Percentiles rank a stretch among this genome's conserved stretches.
Conservation (phyloP, 64 coral and sea anemone genomes). For the Stylophora pistillata region DNA sequence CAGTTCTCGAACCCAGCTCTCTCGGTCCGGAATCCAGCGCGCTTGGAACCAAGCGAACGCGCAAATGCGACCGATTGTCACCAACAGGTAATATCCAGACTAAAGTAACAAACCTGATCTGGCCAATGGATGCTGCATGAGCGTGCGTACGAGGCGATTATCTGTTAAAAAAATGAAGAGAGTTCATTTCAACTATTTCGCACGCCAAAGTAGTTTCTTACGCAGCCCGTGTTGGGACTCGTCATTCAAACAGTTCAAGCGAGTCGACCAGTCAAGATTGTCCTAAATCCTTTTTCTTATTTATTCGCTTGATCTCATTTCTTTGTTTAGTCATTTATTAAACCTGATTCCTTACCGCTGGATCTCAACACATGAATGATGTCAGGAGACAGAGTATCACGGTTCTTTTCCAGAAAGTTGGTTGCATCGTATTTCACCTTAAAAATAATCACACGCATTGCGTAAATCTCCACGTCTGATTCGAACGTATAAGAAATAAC, state of each 20-base stretch:
- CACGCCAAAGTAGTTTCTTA: too few species aligned
- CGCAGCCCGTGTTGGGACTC: too few species aligned
- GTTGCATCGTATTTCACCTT: conserved; percentile 95
- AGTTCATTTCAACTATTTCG: background rate
- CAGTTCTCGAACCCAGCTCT: too few species aligned
- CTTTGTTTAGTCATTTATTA: background rate
- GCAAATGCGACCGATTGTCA: too few species aligned
- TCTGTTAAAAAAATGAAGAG: conserved; percentile 55
- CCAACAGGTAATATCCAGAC: background rate
- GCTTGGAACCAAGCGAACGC: too few species aligned
- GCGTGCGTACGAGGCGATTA: conserved; percentile 77
- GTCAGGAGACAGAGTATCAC: conserved; percentile 90
- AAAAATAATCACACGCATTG: background rate
- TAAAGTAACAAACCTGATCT: conserved; percentile 39
- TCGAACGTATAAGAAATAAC: too few species aligned
- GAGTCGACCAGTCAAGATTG: too few species aligned
- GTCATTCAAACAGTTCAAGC: too few species aligned
- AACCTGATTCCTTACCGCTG: conserved; percentile 58
- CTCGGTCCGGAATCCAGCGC: too few species aligned
- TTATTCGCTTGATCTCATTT: too few species aligned
- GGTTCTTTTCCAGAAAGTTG: conserved; percentile 96
- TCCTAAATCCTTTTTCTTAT: too few species aligned
- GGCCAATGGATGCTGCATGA: conserved; percentile 67
- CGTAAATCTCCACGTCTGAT: background rate
- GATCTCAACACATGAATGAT: conserved; percentile 79